These are phyloP conservation scores for Amblyopsis rosae DNA, from an alignment of 2,113 vertebrate genomes.

Conservation along the genomic window DNA sequence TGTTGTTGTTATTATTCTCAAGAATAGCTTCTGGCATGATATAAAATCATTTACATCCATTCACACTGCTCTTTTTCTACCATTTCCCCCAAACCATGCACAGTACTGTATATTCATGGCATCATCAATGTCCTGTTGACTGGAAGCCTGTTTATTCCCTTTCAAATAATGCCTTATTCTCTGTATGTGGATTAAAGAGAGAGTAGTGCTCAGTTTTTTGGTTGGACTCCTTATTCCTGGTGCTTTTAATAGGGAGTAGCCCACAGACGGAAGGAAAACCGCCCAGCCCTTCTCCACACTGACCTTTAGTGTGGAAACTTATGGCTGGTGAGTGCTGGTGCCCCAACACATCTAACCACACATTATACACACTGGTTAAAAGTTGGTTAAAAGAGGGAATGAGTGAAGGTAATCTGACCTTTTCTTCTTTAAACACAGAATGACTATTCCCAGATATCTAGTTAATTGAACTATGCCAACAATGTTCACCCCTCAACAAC, in stretches of 20 bases:
- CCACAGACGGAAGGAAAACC: slow-evolving; percentile 6
- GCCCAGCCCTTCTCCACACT: slow-evolving; percentile 1
- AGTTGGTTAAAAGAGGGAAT: too few relatives aligned
- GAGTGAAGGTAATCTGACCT: too few relatives aligned
- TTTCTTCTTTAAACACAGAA: background rate
- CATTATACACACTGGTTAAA: slow-evolving; percentile 13
- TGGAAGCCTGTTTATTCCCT: too few relatives aligned
- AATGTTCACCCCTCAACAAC: background rate
- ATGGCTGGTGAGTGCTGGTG: slow-evolving; percentile 19
- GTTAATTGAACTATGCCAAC: background rate
- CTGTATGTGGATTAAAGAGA: too few relatives aligned
- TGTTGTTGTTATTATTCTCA: too few relatives aligned
- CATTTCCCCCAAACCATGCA: too few relatives aligned
- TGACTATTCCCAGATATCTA: background rate
- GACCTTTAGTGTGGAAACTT: slow-evolving; percentile 41
- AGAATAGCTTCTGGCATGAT: too few relatives aligned
- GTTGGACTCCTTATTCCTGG: slow-evolving; percentile 20
- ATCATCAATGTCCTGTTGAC: too few relatives aligned
- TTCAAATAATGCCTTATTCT: too few relatives aligned
- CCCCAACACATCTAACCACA: background rate
- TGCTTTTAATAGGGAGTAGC: slow-evolving; percentile 38
- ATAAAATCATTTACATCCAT: too few relatives aligned
- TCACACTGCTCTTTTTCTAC: too few relatives aligned
- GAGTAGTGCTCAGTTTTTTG: background rate
- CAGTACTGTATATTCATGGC: too few relatives aligned